Base-by-base conservation (phyloP, 2,888 invertebrate species). In the Cotesia congregata region DNA sequence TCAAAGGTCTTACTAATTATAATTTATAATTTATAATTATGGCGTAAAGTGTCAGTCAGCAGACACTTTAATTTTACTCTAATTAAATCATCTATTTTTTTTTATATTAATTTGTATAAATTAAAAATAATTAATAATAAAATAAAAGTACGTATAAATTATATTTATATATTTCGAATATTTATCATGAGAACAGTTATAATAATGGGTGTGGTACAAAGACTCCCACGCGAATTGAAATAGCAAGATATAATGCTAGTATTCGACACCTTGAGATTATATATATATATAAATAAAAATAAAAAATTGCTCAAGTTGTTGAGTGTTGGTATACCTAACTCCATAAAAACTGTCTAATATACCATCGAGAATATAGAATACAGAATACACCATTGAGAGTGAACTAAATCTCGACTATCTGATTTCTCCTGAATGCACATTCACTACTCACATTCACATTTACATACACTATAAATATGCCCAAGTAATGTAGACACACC, bases 151-250 rank as follows among this genome's bases (percentile, higher is more conserved):
- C 30, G 3, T 3, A 30, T 30, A 30, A 30, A 30, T 30, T 30
- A 30, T 30, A 30, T 30, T 30, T 17, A 62, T 62, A 20, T 15
- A 30, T 65, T 65, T 6, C 20, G 65, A 65, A 30, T 65, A 73
- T 77, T 73, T 74, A 73, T 73, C 65, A 70, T 70, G 69, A 65
- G 64, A 69, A 77, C 69, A 64, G 65, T 73, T 68, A 60, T 59
- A 30, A 68, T 74, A 30, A 61, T 76, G 74, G 77, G 77, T 74
- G 77, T 77, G 77, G 70, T 65, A 38, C 59, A 72, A n/a, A 60
- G 39, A 74, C 74, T 77, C 77, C 77, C 77, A 77, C 77, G 74
- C 65, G 77, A 77, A 77, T 77, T 77, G 77, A 77, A 74, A 77
- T 77, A 50, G 12, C 50, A 50, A 12, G 30, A 30, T 30, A 30